Evolutionary conservation across 2,888 invertebrate species (phyloP), one percentile per base, ranked within the genome.

Genomic region (Sinodicranocentrus sp.): DNA sequence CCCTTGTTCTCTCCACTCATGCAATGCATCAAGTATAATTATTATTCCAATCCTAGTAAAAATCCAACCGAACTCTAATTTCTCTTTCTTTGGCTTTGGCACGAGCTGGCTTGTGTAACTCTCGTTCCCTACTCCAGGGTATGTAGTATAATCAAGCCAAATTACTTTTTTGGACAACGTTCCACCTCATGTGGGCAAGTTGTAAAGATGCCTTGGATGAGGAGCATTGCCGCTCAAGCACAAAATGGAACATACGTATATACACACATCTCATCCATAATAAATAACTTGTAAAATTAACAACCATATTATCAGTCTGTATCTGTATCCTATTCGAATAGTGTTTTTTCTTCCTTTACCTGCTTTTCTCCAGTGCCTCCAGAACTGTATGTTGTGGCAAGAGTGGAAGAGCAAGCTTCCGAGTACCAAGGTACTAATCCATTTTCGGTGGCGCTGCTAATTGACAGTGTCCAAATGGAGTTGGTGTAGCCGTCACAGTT

Each of bases 401-500:
- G 92, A 0, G 99, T 99, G 6, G 98, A 98, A 89, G 97, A 97
- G 91, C 99, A 99, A 89, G 98, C 97, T 91, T 99, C 99, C n/a
- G 97, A 97, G 92, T 98, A 98, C 97, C 97, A 97, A 1, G 97
- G 97, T 87, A 96, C 96, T 90, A 94, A 94, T 28, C 97, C 97
- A 90, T 94, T 95, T 92, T 95, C 98, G 85, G 95, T 98, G 2
- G 96, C 96, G 89, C 98, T 97, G 80, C 97, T 97, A 91, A 99
- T 98, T 63, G 98, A 98, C 89, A 99, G 92, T 19, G 99, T 99
- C 95, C 98, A 98, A 90, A 99, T 99, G 83, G 97, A 97, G 92
- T 99, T 99, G 76, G 99, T 99, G 91, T 99, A 99, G 33, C 99
- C 99, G 91, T 99, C 99, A 91, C 99, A 99, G 91, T 99, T 99